A percentile compares a stretch with the other conserved stretches of the same genome.
Conservation (phyloP, 2,797 vertebrate species). For the Silurus lanzhouensis region DNA sequence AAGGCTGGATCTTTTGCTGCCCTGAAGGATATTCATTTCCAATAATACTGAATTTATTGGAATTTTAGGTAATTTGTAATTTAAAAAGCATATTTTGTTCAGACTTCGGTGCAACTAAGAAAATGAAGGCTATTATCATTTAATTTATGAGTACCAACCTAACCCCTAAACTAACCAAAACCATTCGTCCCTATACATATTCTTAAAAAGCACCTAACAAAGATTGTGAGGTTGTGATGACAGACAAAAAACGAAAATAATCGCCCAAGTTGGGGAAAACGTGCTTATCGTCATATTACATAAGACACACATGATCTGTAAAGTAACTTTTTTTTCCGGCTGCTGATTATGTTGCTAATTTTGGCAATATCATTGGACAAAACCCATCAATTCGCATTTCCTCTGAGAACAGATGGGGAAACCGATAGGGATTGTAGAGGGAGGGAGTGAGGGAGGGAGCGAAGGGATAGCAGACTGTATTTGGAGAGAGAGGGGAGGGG, state of each 20-base stretch:
- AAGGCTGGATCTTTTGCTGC: not conserved
- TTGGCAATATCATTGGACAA: slow-evolving; percentile 19
- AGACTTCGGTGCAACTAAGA: not conserved
- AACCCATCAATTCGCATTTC: slow-evolving; percentile 57
- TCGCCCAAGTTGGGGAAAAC: not conserved
- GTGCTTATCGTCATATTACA: not conserved
- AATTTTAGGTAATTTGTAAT: no score
- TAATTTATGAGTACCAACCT: not conserved
- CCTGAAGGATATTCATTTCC: not conserved
- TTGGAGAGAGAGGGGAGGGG: slow-evolving; percentile 44
- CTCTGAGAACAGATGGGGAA: slow-evolving; percentile 54
- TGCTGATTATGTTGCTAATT: slow-evolving; percentile 24
- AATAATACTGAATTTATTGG: not conserved
- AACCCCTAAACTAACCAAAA: not conserved
- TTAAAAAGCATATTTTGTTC: not conserved
- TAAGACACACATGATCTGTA: not conserved
- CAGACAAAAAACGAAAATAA: not conserved
- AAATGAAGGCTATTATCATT: not conserved
- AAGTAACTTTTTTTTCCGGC: slow-evolving; percentile 4
- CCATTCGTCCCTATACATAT: not conserved
- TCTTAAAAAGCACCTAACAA: not conserved
- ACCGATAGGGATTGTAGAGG: slow-evolving; percentile 34
- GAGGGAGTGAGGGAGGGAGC: not conserved
- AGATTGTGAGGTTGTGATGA: not conserved
- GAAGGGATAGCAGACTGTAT: slow-evolving; percentile 34